Evolutionary conservation across 2,888 invertebrate species (phyloP), one percentile per base, ranked within the genome.

Genomic region (Helobdella robusta): DNA sequence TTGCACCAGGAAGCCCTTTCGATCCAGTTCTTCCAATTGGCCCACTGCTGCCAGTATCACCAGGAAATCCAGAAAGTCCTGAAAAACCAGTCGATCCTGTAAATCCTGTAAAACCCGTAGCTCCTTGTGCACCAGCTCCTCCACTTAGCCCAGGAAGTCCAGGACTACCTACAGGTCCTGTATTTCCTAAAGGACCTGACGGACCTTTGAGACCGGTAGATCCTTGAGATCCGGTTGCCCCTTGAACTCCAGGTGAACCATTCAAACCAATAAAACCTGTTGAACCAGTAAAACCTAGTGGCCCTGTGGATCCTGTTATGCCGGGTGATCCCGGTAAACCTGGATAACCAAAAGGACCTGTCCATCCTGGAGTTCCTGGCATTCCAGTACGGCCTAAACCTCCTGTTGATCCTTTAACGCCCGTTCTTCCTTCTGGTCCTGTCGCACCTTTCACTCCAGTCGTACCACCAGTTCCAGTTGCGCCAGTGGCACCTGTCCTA

Each of bases 141-240:
- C 64, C 67, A 56, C 61, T 15, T n/a, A 25, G 54, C 23, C 67
- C 67, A 28, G 44, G 4, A n/a, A 48, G 23, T 56, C 66, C 66
- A 50, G 36, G 63, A n/a, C 28, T 5, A 35, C 66, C 62, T 6
- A 28, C 63, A 20, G 15, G 30, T 54, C 65, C 65, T 20, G 30
- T 23, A n/a, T 30, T 30, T 32, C 65, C 65, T 5, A 35, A 18
- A 25, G 3, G n/a, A 35, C 65, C 58, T 23, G 58, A 32, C 2
- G 36, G n/a, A n/a, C n/a, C n/a, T n/a, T n/a, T 11, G 11, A 23
- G 4, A 23, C 54, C 59, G 36, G 36, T 23, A 59, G 6, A 28
- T 40, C 59, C 59, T 36, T 34, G 59, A 23, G 32, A 34, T 11
- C 59, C 59, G 15, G 40, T 11, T n/a, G 23, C 15, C 8, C 59